These are phyloP conservation scores for Tridacna crocea DNA, from an alignment of 2,888 invertebrate genomes.

Conservation along the genomic window DNA sequence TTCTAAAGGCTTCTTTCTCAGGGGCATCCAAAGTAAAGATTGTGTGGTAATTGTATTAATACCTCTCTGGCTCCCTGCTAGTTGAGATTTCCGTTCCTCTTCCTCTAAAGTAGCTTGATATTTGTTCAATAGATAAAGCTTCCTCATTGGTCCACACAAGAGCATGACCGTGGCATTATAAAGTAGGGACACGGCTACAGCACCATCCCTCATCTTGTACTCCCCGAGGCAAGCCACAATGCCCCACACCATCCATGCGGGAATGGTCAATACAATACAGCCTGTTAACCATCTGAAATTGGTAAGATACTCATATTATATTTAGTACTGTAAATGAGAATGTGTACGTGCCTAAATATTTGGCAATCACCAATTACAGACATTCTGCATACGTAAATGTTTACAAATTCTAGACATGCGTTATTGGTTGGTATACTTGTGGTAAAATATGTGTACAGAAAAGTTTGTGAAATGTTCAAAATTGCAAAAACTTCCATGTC, in stretches of 20 bases:
- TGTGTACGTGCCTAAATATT: no score
- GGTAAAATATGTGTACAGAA: no score
- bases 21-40: not conserved
- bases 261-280: slow-evolving; percentile 80
- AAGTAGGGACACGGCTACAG: slow-evolving; percentile 83
- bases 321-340: not conserved
- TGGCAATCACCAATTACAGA: no score
- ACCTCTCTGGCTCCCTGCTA: slow-evolving; percentile 53
- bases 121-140: slow-evolving; percentile 81
- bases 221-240: slow-evolving; percentile 80
- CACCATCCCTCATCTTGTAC: slow-evolving; percentile 81
- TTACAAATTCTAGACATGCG: no score
- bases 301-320: not conserved
- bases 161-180: slow-evolving; percentile 83
- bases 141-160: slow-evolving; percentile 83
- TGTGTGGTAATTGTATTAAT: not conserved
- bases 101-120: slow-evolving; percentile 74
- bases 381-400: no score
- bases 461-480: no score
- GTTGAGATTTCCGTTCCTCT: slow-evolving; percentile 66
- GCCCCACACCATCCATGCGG: slow-evolving; percentile 84
- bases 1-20: not conserved
- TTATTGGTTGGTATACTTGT: no score
- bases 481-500: no score
- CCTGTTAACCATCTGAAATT: slow-evolving; percentile 81